Percentiles rank a stretch among this genome's conserved stretches.
Conservation (phyloP, 2,888 invertebrate genomes). For the Eumacrocentrus americanus region DNA sequence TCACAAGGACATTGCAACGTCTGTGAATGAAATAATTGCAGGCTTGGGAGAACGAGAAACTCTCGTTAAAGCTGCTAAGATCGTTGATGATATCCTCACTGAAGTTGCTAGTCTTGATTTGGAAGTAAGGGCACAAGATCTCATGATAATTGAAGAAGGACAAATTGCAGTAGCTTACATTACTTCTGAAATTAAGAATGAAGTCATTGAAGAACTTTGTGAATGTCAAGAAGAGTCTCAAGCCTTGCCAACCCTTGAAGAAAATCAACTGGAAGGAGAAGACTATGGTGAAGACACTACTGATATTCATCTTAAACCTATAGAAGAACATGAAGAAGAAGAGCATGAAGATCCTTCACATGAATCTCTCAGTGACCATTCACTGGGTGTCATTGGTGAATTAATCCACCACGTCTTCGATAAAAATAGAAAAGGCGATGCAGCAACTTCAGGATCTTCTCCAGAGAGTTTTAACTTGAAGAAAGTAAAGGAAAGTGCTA, state of each 20-base stretch:
- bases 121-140: no score
- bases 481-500: slow-evolving; percentile 16
- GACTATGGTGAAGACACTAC: background rate
- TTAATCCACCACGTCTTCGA: slow-evolving; percentile 50
- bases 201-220: background rate
- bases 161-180: no score
- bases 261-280: no score
- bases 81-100: slow-evolving; percentile 44
- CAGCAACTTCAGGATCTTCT: background rate
- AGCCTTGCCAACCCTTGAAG: no score
- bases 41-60: slow-evolving; percentile 47
- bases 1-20: slow-evolving; percentile 46
- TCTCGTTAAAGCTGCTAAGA: slow-evolving; percentile 37
- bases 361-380: slow-evolving; percentile 6
- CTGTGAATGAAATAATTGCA: slow-evolving; percentile 52
- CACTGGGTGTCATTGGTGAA: slow-evolving; percentile 46
- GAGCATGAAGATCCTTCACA: no score
- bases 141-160: no score
- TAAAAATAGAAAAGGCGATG: slow-evolving; percentile 10
- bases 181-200: no score
- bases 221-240: no score
- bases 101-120: slow-evolving; percentile 4
- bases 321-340: no score
- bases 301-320: background rate
- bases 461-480: slow-evolving; percentile 23